Evolutionary conservation across 2,113 vertebrate genomes (phyloP).

Genomic region (Nestor notabilis): DNA sequence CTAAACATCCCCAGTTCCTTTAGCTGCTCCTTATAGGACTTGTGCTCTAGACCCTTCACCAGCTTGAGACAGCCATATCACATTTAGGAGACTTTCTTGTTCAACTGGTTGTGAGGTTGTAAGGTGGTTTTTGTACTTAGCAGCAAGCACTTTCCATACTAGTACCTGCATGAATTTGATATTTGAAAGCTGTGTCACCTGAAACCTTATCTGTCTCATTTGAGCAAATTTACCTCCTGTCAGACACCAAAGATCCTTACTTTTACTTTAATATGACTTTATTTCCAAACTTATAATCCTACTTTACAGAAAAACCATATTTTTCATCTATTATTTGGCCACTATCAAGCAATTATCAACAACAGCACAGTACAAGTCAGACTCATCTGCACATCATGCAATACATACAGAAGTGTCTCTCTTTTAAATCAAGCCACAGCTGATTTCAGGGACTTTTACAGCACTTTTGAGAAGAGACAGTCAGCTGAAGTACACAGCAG

Average conservation of each 20-base stretch:
- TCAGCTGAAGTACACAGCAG: neutral
- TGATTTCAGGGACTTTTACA: neutral
- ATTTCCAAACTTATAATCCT: neutral
- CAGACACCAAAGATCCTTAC: slow-evolving; percentile 1
- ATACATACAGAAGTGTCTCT: neutral
- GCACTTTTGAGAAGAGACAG: neutral
- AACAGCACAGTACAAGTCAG: neutral
- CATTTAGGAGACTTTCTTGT: neutral
- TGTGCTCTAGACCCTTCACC: neutral
- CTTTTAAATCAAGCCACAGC: neutral
- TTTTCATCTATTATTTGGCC: neutral
- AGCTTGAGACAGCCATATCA: neutral
- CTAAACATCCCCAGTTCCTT: neutral
- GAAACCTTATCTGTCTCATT: slow-evolving; percentile 9
- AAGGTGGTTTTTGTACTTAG: neutral
- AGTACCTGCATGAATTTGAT: slow-evolving; percentile 12
- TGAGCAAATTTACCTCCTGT: slow-evolving; percentile 4
- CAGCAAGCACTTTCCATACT: neutral
- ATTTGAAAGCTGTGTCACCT: slow-evolving; percentile 39
- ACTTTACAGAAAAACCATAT: neutral
- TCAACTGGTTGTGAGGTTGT: neutral
- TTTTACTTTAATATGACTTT: neutral
- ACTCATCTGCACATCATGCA: neutral
- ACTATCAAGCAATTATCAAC: neutral
- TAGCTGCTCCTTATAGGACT: neutral